Percentiles rank a stretch among this genome's conserved stretches.
Conservation (phyloP, 2,113 vertebrate genomes). For the Vombatus ursinus region DNA sequence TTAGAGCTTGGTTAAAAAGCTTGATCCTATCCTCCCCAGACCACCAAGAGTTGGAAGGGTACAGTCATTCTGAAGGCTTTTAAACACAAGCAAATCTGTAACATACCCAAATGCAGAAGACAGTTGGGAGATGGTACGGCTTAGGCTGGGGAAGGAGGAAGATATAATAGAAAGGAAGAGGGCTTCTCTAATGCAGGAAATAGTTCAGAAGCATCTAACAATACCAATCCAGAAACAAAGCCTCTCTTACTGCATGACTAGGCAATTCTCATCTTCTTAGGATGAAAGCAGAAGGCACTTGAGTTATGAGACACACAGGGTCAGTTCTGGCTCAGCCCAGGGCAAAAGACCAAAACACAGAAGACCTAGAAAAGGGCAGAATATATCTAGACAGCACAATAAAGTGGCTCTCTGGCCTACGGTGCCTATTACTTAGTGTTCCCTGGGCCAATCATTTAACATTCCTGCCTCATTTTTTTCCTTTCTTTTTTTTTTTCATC, state of each 20-base stretch:
- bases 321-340: background rate
- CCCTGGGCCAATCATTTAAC: background rate
- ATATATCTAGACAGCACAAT: background rate
- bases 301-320: background rate
- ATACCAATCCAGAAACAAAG: background rate
- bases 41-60: background rate
- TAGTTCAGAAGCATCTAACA: background rate
- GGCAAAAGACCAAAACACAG: background rate
- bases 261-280: background rate
- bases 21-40: background rate
- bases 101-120: background rate
- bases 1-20: background rate
- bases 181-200: background rate
- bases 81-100: background rate
- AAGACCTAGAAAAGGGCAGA: background rate
- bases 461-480: background rate
- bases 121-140: background rate
- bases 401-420: background rate
- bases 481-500: background rate
- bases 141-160: background rate
- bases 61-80: background rate
- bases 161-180: background rate
- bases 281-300: background rate
- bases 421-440: background rate
- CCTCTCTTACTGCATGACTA: background rate